phyloP scores from a whole-genome alignment of 2,113 vertebrate genomes.

The Hemiprocne comata region DNA sequence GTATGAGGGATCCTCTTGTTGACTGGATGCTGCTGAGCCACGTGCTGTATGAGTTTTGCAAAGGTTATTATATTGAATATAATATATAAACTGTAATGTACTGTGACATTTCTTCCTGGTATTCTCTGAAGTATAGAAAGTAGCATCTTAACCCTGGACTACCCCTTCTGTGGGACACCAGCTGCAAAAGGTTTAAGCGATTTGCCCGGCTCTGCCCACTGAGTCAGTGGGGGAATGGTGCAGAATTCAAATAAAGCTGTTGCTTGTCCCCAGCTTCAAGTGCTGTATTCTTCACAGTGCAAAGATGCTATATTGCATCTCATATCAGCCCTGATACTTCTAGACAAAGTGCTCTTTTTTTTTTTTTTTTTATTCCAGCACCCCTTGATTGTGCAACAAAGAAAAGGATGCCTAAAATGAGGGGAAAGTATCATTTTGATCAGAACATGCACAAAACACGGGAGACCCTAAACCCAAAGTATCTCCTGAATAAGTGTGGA shows the following conservation, averaged over 20 bases:
- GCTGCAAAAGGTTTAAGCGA: not conserved
- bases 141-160: not conserved
- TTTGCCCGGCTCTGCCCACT: not conserved
- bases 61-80: not conserved
- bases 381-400: not conserved
- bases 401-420: not conserved
- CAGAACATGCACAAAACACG: not conserved
- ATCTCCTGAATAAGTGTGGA: not conserved
- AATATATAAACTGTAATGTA: not conserved
- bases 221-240: not conserved
- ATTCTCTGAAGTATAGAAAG: not conserved
- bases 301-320: not conserved
- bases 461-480: not conserved
- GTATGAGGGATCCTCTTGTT: not conserved
- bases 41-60: not conserved
- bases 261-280: not conserved
- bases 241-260: not conserved
- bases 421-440: not conserved
- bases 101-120: not conserved
- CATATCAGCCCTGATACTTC: not conserved
- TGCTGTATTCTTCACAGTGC: not conserved
- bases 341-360: not conserved
- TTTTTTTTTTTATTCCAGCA: not conserved
- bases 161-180: not conserved
- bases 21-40: not conserved